Evolutionary conservation across 92 coral and sea anemone species (phyloP).

Genomic region (Phenganax stokvisi): DNA sequence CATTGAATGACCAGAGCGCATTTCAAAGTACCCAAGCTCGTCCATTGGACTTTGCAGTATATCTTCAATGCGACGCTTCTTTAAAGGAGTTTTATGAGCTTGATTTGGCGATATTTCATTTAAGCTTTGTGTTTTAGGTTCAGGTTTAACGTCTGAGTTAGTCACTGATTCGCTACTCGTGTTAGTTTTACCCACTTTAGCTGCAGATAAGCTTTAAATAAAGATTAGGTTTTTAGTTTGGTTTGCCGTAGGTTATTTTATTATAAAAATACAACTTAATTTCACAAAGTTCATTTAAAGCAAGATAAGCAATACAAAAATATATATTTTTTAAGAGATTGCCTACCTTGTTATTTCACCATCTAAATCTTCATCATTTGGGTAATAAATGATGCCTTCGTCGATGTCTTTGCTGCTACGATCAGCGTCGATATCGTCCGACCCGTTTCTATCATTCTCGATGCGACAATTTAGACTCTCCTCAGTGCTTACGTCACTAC

Average conservation of each 20-base stretch:
- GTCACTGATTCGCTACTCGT: background rate
- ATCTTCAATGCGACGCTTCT: conserved; percentile 19
- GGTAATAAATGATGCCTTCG: conserved; percentile 49
- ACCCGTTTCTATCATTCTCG: conserved; percentile 42
- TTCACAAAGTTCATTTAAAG: background rate
- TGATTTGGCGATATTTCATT: background rate
- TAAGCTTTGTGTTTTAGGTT: background rate
- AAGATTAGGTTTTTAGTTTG: background rate
- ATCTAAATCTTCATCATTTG: conserved; percentile 80
- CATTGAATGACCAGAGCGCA: conserved; percentile 34
- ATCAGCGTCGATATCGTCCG: conserved; percentile 60
- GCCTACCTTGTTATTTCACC: conserved; percentile 81
- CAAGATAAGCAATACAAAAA: background rate
- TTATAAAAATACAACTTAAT: background rate
- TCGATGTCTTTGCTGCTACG: conserved; percentile 59
- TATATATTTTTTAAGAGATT: background rate
- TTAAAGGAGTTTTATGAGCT: conserved; percentile 21
- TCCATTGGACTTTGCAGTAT: conserved; percentile 27
- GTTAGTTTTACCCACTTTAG: conserved; percentile 6
- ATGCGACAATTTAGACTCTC: conserved; percentile 45
- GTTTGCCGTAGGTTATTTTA: background rate
- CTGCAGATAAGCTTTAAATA: conserved; percentile 23
- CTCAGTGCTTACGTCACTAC: conserved; percentile 57
- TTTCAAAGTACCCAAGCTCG: conserved; percentile 35
- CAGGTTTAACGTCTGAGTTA: background rate